Base-by-base conservation (phyloP, 2,797 vertebrate genomes). In the Loriculus beryllinus region DNA sequence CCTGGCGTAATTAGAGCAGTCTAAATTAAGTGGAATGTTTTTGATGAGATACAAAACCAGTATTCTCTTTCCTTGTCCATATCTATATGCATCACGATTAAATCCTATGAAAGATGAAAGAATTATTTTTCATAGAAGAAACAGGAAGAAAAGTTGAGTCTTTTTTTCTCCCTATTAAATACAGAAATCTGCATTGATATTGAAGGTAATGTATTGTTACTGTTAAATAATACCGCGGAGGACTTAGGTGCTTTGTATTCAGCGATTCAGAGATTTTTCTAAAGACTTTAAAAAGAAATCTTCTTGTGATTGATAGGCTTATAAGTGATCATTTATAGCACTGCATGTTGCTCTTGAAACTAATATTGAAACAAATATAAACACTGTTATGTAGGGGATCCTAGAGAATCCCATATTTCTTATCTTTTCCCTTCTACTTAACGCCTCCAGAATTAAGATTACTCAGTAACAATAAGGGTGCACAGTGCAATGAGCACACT, bases 21-120 rank as follows among this genome's bases (percentile, higher is more conserved):
- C 92, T 93, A 80, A 87, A 82, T 93, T 64, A 87, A 69, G 37
- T 74, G 69, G 43, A 82, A 48, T 74, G 33, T n/a, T 91, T 88
- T 39, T 60, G 37, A 45, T 92, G 77, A 75, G 63, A 35, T 19
- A 47, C 9, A 88, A 89, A 88, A 47, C 3, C 15, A 37, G 33
- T 60, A 42, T 84, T 64, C 35, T 82, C 31, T 67, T 85, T 88
- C 64, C 60, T 71, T 59, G 25, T 39, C 33, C 56, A 3, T 65
- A 39, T 16, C 10, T 82, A 7, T 70, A 31, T 42, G 33, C 33
- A 39, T 39, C 1, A 0, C 10, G 21, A 74, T 78, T 45, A 75
- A 79, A 76, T 70, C n/a, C 19, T 57, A 4, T 57, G 54, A 64
- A 57, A 83, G 23, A 42, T 56, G 82, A 68, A 76, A 40, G 2